Evolutionary conservation across 2,888 invertebrate species (phyloP), one percentile per base, ranked within the genome.

Genomic region (Eupeodes luniger): DNA sequence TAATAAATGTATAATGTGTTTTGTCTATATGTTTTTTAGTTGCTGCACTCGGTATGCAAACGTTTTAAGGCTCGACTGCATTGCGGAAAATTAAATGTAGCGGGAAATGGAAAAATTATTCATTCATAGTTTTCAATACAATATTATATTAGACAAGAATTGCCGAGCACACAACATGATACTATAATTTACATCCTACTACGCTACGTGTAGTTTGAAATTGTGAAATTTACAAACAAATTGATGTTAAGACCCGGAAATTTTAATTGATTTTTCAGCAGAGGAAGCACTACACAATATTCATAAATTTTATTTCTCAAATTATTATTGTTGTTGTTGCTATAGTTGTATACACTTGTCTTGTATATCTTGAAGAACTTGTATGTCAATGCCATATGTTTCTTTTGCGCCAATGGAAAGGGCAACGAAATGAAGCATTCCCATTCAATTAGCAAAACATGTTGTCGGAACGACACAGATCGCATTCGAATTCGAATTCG

Each of bases 401-500:
- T 62, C 75, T 59, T 27, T 64, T 78, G 64, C 75, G 40, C 40
- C 40, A 16, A 34, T 51, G 61, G 66, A 12, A 40, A 14, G 55
- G 19, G 16, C 53, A 19, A 14, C 55, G 9, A 40, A 19, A 67
- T 70, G 79, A 79, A 86, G 82, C 82, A 86, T 86, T 86, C 82
- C 82, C 86, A 86, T 86, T 86, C 86, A 86, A 86, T 86, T 86
- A 86, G 86, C 75, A 75, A 82, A 86, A 86, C 86, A 82, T 81
- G 86, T 66, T 81, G 81, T 85, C 85, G 86, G 78, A 79, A 69
- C 27, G 27, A 27, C 27, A 3, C 74, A 75, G 75, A 75, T 86
- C 81, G 79, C 40, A 40, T 40, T 40, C 69, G 86, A 10, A 47
- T 76, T 82, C 69, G 86, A 12, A 47, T 76, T 82, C 82, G 81